phyloP scores from a whole-genome alignment of 2,113 vertebrate genomes.

The Lipotes vexillifer region DNA sequence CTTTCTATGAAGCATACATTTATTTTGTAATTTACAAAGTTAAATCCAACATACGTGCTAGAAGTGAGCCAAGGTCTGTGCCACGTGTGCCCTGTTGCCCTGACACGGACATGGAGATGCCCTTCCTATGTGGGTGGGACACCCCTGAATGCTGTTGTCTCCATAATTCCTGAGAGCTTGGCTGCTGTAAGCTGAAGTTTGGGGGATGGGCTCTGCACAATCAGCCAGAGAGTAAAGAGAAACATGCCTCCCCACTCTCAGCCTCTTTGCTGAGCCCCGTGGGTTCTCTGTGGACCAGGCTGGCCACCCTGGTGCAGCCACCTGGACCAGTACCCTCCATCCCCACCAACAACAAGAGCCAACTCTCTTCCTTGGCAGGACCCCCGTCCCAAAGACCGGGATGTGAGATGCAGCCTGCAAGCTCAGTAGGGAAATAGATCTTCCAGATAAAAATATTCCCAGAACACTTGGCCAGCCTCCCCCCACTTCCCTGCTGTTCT shows the following conservation, averaged over 20 bases:
- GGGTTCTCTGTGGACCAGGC: background rate
- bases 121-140: fast-evolving
- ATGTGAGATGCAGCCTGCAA: background rate
- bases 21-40: background rate
- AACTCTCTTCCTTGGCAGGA: fast-evolving
- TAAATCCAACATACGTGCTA: background rate
- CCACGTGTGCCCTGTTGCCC: fast-evolving
- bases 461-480: background rate
- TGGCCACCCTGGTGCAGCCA: background rate
- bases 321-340: background rate
- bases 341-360: no score
- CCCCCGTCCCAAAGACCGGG: background rate
- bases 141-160: fast-evolving
- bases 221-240: background rate
- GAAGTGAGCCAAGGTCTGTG: background rate
- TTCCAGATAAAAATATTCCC: background rate
- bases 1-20: background rate
- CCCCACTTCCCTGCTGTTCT: background rate
- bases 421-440: background rate
- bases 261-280: fast-evolving
- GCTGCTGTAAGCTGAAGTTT: fast-evolving
- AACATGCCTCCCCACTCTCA: fast-evolving
- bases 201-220: background rate
- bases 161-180: no score
- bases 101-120: fast-evolving